These are phyloP conservation scores for Acrobeloides nanus DNA, from an alignment of 2,888 invertebrate genomes.

Conservation along the genomic window DNA sequence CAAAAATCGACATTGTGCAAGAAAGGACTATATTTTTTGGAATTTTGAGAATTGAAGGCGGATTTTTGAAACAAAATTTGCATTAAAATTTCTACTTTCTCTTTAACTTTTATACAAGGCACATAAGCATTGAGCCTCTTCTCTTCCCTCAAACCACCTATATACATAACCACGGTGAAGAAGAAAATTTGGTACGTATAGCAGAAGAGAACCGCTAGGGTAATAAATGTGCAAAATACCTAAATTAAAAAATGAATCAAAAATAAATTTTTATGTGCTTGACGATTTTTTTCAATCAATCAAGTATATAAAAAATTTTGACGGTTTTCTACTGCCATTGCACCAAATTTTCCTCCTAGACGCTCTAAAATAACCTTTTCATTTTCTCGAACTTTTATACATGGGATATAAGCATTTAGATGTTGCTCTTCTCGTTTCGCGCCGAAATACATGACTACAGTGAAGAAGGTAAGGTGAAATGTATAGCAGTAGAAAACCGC, in stretches of 20 bases:
- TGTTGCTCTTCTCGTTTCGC: slow-evolving; percentile 37
- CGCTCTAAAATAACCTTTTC: too few relatives aligned
- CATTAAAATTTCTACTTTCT: too few relatives aligned
- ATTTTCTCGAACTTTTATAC: slow-evolving; percentile 32
- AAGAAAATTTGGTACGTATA: slow-evolving; percentile 51
- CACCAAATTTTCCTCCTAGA: too few relatives aligned
- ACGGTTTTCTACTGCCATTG: too few relatives aligned
- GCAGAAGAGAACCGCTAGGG: slow-evolving; percentile 47
- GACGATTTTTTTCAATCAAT: too few relatives aligned
- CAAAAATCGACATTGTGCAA: too few relatives aligned
- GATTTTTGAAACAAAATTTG: too few relatives aligned
- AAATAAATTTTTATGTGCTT: too few relatives aligned
- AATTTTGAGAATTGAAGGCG: too few relatives aligned
- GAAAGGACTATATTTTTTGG: too few relatives aligned
- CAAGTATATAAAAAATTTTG: too few relatives aligned
- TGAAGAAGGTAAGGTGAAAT: slow-evolving; percentile 51
- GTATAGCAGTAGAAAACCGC: slow-evolving; percentile 50
- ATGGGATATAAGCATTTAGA: slow-evolving; percentile 42
- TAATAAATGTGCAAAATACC: slow-evolving; percentile 51
- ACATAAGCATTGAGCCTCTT: slow-evolving; percentile 37
- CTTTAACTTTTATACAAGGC: slow-evolving; percentile 34
- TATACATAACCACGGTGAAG: slow-evolving; percentile 47
- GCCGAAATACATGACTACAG: slow-evolving; percentile 46
- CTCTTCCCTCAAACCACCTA: slow-evolving; percentile 45
- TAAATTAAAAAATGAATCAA: slow-evolving; percentile 16